Evolutionary conservation across 2,113 vertebrate genomes (phyloP).

Genomic region (Pao palembangensis): DNA sequence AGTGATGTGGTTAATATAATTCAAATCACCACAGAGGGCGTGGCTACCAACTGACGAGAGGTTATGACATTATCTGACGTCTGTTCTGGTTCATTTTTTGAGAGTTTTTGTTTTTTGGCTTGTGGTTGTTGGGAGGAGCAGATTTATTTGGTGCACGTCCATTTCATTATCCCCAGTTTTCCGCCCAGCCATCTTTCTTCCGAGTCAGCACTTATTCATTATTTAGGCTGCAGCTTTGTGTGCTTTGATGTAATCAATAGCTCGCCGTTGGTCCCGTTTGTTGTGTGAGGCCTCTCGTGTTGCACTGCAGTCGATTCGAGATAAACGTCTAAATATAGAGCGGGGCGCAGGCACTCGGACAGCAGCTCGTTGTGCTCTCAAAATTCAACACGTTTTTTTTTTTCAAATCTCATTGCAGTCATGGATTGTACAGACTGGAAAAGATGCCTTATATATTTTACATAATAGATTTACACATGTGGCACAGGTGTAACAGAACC

Average conservation of each 20-base stretch:
- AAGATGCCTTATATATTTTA: too few species aligned
- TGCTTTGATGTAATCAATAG: slow-evolving; percentile 44
- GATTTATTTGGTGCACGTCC: too few species aligned
- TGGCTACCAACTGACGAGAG: too few species aligned
- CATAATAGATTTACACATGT: too few species aligned
- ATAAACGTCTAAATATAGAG: slow-evolving; percentile 66
- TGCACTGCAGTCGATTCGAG: slow-evolving; percentile 47
- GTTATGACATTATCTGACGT: too few species aligned
- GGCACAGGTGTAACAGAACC: too few species aligned
- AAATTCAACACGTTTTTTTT: slow-evolving; percentile 20
- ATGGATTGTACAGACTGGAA: neutral
- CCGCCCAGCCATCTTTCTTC: neutral
- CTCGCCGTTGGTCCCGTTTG: slow-evolving; percentile 47
- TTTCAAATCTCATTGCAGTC: neutral
- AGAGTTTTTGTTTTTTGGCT: too few species aligned
- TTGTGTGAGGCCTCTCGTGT: slow-evolving; percentile 48
- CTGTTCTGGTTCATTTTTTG: too few species aligned
- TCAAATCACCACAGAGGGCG: too few species aligned
- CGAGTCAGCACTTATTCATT: slow-evolving; percentile 43
- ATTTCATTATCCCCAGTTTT: too few species aligned
- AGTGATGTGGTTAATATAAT: too few species aligned
- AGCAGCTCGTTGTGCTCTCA: slow-evolving; percentile 22
- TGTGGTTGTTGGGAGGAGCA: too few species aligned
- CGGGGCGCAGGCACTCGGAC: slow-evolving; percentile 21
- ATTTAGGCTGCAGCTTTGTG: slow-evolving; percentile 51